Conservation (phyloP, 2,797 vertebrate genomes). For the Naso thynnoides region DNA sequence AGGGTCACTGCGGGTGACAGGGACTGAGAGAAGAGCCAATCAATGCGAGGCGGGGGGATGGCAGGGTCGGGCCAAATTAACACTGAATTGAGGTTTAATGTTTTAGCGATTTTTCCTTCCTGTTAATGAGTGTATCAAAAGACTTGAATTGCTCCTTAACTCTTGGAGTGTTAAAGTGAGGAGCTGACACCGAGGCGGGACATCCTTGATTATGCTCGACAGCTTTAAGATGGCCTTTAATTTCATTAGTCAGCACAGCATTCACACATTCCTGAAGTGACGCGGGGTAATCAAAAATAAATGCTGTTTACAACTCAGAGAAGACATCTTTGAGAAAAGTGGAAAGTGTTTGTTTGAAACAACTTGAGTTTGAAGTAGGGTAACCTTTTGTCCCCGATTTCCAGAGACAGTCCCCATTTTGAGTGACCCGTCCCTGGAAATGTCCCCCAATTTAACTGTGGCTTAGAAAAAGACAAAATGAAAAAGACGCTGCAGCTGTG, state of each 20-base stretch:
- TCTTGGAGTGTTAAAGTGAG: slow-evolving; percentile 30
- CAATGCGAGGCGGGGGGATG: slow-evolving; percentile 12
- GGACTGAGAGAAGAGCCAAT: slow-evolving; percentile 35
- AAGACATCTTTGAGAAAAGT: neutral
- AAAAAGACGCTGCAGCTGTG: no score
- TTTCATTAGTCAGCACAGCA: slow-evolving; percentile 24
- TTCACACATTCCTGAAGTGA: slow-evolving; percentile 19
- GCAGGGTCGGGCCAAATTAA: slow-evolving; percentile 21
- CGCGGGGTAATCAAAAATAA: slow-evolving; percentile 16
- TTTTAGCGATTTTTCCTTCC: slow-evolving; percentile 27
- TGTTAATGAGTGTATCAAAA: slow-evolving; percentile 19
- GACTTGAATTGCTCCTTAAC: slow-evolving; percentile 30
- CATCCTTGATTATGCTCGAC: slow-evolving; percentile 24
- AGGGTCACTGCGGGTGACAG: slow-evolving; percentile 45
- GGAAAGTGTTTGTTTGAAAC: slow-evolving; percentile 14
- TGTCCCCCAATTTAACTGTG: no score
- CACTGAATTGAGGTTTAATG: slow-evolving; percentile 27
- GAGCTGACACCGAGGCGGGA: slow-evolving; percentile 31
- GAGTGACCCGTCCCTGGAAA: no score
- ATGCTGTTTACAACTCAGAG: neutral
- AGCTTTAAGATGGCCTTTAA: slow-evolving; percentile 10
- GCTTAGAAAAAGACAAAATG: no score
- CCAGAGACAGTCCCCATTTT: no score
- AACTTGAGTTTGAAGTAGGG: neutral
- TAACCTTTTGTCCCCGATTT: no score